A percentile compares a stretch with the other conserved stretches of the same genome.
These are phyloP conservation scores for Capreolus pygargus DNA, from an alignment of 2,113 vertebrate genomes.

Conservation along the genomic window DNA sequence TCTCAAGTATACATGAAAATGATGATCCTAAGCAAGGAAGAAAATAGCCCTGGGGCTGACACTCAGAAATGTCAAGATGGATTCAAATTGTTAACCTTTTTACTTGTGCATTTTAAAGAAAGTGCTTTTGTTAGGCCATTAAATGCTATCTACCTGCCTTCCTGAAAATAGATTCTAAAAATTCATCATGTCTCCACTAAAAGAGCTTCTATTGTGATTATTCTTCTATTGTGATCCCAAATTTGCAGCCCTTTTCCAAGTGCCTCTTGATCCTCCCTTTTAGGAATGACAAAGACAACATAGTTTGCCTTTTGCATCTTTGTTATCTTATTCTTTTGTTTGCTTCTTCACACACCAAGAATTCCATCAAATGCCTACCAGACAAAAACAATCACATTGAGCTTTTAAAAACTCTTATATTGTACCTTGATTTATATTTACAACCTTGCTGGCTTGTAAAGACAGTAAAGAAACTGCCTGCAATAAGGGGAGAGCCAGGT, in stretches of 20 bases:
- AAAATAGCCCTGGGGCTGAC: constrained; percentile 45
- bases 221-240: neutral
- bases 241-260: neutral
- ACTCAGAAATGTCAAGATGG: constrained; percentile 56
- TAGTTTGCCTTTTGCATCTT: neutral
- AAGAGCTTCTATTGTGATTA: neutral
- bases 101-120: constrained; percentile 49
- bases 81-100: constrained; percentile 69
- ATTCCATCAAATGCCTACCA: neutral
- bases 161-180: constrained; percentile 10
- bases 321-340: neutral
- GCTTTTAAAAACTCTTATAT: neutral
- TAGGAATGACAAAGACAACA: neutral
- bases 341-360: neutral
- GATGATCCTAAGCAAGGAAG: constrained; percentile 34
- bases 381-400: neutral
- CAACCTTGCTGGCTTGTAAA: neutral
- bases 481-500: neutral
- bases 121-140: constrained; percentile 59
- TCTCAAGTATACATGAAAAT: neutral
- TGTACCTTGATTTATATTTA: neutral
- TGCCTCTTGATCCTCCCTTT: neutral
- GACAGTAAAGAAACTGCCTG: neutral
- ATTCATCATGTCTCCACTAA: neutral
- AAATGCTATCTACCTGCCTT: constrained; percentile 51